A percentile compares a stretch with the other conserved stretches of the same genome.
These are phyloP conservation scores for Dicrostonyx torquatus DNA, from an alignment of 2,797 vertebrate species.

Conservation along the genomic window DNA sequence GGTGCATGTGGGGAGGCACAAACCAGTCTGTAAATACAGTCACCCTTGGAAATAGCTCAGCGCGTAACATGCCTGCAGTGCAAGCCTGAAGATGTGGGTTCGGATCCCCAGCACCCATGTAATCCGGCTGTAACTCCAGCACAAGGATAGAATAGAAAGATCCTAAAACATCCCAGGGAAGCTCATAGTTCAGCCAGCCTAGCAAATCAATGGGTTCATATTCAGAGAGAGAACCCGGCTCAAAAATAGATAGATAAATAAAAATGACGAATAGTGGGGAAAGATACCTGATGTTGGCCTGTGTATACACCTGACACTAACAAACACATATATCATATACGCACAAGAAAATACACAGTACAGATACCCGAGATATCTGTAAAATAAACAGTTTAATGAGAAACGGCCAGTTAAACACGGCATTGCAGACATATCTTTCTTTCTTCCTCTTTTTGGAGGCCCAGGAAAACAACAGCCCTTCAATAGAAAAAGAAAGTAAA, in stretches of 20 bases:
- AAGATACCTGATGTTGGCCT: not conserved
- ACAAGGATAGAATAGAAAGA: not conserved
- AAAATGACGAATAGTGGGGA: not conserved
- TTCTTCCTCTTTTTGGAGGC: too few species aligned
- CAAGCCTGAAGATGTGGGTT: not conserved
- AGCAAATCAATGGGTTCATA: not conserved
- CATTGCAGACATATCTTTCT: not conserved
- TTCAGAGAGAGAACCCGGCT: not conserved
- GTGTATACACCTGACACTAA: not conserved
- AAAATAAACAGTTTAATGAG: not conserved
- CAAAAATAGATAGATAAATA: not conserved
- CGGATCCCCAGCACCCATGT: not conserved
- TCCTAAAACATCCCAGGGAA: not conserved
- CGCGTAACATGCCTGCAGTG: not conserved
- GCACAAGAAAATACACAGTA: not conserved
- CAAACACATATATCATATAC: not conserved
- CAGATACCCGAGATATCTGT: not conserved
- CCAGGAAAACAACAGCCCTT: not conserved
- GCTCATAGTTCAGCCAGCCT: not conserved
- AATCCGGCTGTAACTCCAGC: not conserved
- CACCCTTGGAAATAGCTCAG: not conserved
- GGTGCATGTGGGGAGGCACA: accelerated
- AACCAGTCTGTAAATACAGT: not conserved
- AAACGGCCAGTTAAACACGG: not conserved
- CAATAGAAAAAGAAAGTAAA: not conserved